phyloP scores from a whole-genome alignment of 2,888 invertebrate genomes.

The Prosopocoilus inquinatus region DNA sequence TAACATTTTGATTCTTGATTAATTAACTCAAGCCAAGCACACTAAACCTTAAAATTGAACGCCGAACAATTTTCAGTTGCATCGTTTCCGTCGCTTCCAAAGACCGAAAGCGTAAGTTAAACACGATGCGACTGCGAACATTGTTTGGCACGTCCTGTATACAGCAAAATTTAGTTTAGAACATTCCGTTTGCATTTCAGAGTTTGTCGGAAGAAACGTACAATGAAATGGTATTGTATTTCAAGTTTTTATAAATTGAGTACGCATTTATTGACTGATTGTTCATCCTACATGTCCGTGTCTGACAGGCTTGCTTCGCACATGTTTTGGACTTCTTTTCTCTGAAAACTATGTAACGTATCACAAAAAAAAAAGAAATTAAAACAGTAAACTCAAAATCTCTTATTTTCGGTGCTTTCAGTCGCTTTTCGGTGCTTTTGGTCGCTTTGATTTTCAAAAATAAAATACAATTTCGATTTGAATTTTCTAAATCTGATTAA shows the following conservation, averaged over 20 bases:
- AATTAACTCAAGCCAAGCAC: too few species aligned
- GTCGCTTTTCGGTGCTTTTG: too few species aligned
- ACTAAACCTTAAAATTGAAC: background rate
- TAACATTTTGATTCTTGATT: background rate
- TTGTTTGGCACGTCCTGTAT: background rate
- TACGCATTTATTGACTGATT: constrained; percentile 26
- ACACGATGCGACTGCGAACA: too few species aligned
- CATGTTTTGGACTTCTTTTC: constrained; percentile 13
- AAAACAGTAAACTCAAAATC: too few species aligned
- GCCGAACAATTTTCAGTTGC: background rate
- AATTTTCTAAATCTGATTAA: too few species aligned
- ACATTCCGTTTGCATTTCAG: constrained; percentile 63
- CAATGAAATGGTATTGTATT: constrained; percentile 77
- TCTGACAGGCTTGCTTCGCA: constrained; percentile 17
- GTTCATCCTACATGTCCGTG: constrained; percentile 25
- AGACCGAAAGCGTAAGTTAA: background rate
- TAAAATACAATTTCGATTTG: too few species aligned
- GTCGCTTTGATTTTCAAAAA: too few species aligned
- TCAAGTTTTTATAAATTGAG: constrained; percentile 31
- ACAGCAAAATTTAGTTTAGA: constrained; percentile 27
- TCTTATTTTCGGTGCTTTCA: too few species aligned
- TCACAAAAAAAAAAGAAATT: too few species aligned
- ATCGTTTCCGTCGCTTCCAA: background rate
- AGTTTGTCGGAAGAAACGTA: constrained; percentile 81
- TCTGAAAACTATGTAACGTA: background rate